phyloP scores from a whole-genome alignment of 2,113 vertebrate genomes.

The Manacus vitellinus region DNA sequence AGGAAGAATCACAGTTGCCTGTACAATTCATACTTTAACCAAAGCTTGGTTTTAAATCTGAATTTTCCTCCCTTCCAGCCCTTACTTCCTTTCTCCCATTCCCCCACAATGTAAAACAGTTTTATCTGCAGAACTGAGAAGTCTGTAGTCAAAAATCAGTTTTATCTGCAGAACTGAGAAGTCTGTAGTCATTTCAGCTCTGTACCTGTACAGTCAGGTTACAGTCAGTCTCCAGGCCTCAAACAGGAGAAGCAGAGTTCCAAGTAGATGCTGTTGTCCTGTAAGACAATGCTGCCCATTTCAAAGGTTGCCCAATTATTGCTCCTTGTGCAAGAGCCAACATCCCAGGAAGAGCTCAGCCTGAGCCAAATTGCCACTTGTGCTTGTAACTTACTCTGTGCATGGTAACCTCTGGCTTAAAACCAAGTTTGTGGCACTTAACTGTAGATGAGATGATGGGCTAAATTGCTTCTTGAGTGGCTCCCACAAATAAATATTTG shows the following conservation, averaged over 20 bases:
- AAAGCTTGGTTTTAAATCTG: not conserved
- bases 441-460: not conserved
- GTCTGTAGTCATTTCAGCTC: not conserved
- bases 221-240: not conserved
- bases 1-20: not conserved
- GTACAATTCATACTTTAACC: not conserved
- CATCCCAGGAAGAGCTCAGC: not conserved
- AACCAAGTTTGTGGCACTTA: not conserved
- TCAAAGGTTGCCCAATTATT: not conserved
- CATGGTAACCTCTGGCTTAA: not conserved
- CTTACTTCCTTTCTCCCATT: not conserved
- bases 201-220: not conserved
- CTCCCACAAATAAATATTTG: constrained; percentile 34
- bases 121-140: not conserved
- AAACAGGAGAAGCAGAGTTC: not conserved
- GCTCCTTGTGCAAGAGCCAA: not conserved
- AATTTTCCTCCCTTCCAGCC: not conserved
- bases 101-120: not conserved
- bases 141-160: not conserved
- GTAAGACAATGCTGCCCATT: not conserved
- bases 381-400: not conserved
- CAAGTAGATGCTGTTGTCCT: not conserved
- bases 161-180: not conserved
- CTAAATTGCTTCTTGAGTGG: constrained; percentile 17
- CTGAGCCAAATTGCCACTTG: not conserved